phyloP scores from a whole-genome alignment of 2,797 vertebrate species.

The Streptopelia turtur region DNA sequence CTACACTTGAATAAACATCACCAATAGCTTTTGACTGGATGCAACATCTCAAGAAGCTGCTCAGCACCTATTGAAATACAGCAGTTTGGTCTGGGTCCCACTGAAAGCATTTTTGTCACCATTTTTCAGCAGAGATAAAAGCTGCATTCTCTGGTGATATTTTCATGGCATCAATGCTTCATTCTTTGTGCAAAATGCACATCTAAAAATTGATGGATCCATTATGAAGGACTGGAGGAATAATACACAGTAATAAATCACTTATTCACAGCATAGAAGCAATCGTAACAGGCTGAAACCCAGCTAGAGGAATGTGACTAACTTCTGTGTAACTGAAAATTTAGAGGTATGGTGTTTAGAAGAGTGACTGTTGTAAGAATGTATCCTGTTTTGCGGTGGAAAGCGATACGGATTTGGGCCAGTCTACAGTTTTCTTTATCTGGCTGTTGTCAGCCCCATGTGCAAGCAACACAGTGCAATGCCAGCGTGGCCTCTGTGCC shows the following conservation, averaged over 20 bases:
- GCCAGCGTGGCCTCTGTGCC: not conserved
- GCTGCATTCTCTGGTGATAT: not conserved
- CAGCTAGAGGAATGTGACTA: not conserved
- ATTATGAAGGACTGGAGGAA: not conserved
- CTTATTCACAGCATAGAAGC: not conserved
- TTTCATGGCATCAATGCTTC: not conserved
- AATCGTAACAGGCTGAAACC: not conserved
- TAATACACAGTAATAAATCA: not conserved
- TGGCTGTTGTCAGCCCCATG: not conserved
- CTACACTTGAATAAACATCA: not conserved
- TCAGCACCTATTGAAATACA: not conserved
- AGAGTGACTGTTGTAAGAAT: not conserved
- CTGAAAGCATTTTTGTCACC: not conserved
- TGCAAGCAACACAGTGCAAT: not conserved
- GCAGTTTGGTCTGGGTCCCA: not conserved
- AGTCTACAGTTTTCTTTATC: not conserved
- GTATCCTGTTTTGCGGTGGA: not conserved
- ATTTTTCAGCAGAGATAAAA: not conserved
- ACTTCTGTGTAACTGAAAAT: not conserved
- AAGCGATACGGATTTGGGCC: not conserved
- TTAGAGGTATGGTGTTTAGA: not conserved
- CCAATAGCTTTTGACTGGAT: not conserved
- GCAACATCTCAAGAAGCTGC: not conserved
- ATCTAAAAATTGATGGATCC: not conserved
- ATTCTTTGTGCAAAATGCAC: constrained; percentile 6